phyloP scores from a whole-genome alignment of 23 tunicate genomes.

The Trididemnum clinides region DNA sequence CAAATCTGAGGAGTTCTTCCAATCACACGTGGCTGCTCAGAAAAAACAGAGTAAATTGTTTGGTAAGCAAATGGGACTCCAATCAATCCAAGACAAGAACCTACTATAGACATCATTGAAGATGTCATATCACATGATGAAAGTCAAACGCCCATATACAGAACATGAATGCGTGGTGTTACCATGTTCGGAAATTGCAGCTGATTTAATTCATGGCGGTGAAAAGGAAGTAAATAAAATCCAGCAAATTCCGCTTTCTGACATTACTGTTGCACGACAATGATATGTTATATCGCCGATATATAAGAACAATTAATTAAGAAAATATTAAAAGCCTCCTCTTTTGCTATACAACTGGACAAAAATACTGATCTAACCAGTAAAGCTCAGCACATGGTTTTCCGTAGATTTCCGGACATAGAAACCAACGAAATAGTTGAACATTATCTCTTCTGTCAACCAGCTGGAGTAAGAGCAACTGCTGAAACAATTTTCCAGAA shows the following conservation, averaged over 20 bases:
- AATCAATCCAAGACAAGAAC: neutral
- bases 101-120: neutral
- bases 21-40: neutral
- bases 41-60: neutral
- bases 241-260: neutral
- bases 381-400: neutral
- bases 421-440: neutral
- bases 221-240: too few relatives aligned
- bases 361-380: neutral
- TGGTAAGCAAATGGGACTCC: too few relatives aligned
- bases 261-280: neutral
- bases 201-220: too few relatives aligned
- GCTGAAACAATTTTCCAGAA: too few relatives aligned
- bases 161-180: neutral
- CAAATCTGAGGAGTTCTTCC: too few relatives aligned
- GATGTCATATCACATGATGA: too few relatives aligned
- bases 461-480: neutral
- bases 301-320: neutral
- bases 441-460: too few relatives aligned
- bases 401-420: neutral
- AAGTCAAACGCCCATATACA: neutral
- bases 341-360: neutral
- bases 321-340: too few relatives aligned
- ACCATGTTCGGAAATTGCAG: too few relatives aligned
- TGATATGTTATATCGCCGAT: neutral